phyloP scores from a whole-genome alignment of 2,888 invertebrate genomes.

The Xylocampa areola region DNA sequence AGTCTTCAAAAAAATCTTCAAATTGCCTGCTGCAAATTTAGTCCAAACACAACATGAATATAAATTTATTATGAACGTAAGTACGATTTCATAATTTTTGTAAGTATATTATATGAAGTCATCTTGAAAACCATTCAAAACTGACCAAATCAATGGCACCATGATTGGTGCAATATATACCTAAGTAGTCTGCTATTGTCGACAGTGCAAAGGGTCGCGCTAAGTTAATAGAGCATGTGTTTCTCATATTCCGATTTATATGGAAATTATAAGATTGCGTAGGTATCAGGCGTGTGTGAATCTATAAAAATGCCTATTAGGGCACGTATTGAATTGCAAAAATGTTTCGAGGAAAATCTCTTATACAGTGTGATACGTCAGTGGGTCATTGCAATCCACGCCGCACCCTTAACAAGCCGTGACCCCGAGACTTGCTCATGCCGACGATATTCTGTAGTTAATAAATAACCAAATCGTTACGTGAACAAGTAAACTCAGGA shows the following conservation, averaged over 20 bases:
- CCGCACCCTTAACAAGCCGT: conserved; percentile 35
- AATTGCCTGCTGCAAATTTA: no score
- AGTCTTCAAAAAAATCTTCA: no score
- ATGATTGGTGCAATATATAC: no score
- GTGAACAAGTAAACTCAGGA: conserved; percentile 36
- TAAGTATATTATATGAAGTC: no score
- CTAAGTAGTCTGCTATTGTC: no score
- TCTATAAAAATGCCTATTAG: conserved; percentile 38
- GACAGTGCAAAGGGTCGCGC: no score
- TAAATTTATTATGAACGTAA: no score
- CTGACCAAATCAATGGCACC: no score
- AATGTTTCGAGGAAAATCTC: conserved; percentile 38
- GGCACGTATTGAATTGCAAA: conserved; percentile 39
- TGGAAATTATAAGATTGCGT: conserved; percentile 29
- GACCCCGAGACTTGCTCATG: conserved; percentile 23
- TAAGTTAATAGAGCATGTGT: no score
- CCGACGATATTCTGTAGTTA: neutral
- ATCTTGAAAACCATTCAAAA: no score
- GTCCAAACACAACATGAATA: no score
- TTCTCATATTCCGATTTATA: conserved; percentile 23
- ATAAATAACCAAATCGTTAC: conserved; percentile 30
- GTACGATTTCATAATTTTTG: no score
- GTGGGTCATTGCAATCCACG: conserved; percentile 47
- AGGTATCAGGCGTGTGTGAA: conserved; percentile 17
- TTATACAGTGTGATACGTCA: conserved; percentile 11